Conservation (phyloP, 2,113 vertebrate species). For the Procavia capensis region DNA sequence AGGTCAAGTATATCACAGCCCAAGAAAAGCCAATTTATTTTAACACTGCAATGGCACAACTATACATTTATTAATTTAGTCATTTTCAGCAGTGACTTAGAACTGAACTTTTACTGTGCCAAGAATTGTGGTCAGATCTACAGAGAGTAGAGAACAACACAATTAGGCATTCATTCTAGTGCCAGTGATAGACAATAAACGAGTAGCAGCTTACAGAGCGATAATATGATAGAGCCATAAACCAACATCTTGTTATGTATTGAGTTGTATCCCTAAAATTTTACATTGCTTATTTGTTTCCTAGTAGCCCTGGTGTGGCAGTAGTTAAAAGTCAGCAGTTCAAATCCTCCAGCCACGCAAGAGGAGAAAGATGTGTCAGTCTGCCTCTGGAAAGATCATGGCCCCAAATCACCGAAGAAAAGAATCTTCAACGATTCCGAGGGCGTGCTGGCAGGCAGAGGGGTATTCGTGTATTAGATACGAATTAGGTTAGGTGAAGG, state of each 20-base stretch:
- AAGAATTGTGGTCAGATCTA: neutral
- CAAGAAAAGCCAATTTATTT: slow-evolving; percentile 19
- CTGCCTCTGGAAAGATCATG: too few relatives aligned
- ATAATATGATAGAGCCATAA: neutral
- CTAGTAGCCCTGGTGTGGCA: too few relatives aligned
- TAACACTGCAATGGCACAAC: slow-evolving; percentile 1
- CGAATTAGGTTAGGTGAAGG: too few relatives aligned
- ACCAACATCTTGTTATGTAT: neutral
- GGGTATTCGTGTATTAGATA: too few relatives aligned
- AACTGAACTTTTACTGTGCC: neutral
- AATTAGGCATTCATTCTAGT: neutral
- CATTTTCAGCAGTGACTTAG: neutral
- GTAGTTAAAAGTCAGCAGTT: too few relatives aligned
- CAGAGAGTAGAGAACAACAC: neutral
- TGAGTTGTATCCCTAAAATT: neutral
- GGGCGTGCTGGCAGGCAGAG: too few relatives aligned
- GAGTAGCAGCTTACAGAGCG: neutral
- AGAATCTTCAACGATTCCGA: too few relatives aligned
- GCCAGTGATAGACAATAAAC: neutral
- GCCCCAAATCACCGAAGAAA: too few relatives aligned
- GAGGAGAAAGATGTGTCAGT: too few relatives aligned
- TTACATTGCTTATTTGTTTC: too few relatives aligned
- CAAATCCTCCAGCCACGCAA: too few relatives aligned
- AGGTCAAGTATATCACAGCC: neutral
- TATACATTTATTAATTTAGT: neutral